Evolutionary conservation across 2,113 vertebrate species (phyloP).

Genomic region (Noturus placidus): DNA sequence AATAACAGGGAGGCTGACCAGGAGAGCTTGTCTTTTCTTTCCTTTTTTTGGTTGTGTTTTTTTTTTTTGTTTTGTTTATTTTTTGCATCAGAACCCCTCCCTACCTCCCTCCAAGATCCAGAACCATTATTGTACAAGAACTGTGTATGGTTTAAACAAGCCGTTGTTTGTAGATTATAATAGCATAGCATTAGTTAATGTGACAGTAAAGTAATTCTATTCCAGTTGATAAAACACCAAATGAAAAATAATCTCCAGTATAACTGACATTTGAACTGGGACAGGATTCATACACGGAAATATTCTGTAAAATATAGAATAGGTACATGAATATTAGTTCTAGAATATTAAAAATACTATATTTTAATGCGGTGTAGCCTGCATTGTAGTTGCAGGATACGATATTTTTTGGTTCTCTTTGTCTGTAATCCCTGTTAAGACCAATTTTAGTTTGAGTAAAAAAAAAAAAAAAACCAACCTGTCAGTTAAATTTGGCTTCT

Average conservation of each 20-base stretch:
- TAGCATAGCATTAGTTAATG: not conserved
- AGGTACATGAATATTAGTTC: not conserved
- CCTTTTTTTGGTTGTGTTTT: too few relatives aligned
- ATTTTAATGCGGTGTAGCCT: not conserved
- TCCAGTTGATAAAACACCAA: not conserved
- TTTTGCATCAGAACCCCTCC: not conserved
- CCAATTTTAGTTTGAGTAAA: not conserved
- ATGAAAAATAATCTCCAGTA: not conserved
- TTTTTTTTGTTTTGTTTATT: not conserved
- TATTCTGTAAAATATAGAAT: not conserved
- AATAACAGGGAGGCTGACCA: conserved; percentile 55
- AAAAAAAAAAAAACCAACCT: not conserved
- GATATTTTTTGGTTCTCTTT: conserved; percentile 42
- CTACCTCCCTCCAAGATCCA: conserved; percentile 18
- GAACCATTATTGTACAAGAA: not conserved
- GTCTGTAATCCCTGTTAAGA: conserved; percentile 47
- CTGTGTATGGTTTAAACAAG: not conserved
- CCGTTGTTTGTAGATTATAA: not conserved
- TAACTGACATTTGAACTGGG: not conserved
- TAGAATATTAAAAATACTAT: too few relatives aligned
- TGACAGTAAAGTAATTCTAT: not conserved
- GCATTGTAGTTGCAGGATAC: not conserved
- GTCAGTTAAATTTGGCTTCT: conserved; percentile 23
- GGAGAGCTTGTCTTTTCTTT: conserved; percentile 40
- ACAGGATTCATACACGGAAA: not conserved